Conservation (phyloP, 2,113 vertebrate species). For the Apeltes quadracus region DNA sequence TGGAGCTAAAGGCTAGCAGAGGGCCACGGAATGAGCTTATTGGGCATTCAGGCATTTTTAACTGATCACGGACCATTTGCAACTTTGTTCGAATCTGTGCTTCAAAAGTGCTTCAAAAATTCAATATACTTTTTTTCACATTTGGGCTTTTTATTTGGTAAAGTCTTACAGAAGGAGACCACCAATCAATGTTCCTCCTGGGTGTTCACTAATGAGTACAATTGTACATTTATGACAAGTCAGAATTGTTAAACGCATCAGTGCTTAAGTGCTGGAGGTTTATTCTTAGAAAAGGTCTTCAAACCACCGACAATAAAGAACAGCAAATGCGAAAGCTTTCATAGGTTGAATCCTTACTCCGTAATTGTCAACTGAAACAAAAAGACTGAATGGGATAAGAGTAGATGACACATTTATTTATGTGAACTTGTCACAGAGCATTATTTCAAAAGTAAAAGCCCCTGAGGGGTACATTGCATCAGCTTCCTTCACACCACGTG, state of each 20-base stretch:
- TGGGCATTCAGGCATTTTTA: constrained; percentile 33
- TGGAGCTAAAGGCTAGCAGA: constrained; percentile 58
- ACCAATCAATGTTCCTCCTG: background rate
- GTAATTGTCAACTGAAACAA: constrained; percentile 32
- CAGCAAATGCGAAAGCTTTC: constrained; percentile 36
- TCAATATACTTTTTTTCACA: background rate
- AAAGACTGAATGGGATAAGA: constrained; percentile 28
- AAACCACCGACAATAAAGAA: constrained; percentile 11
- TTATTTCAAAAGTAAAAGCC: constrained; percentile 53
- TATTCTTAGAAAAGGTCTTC: constrained; percentile 29
- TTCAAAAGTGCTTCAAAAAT: constrained; percentile 1
- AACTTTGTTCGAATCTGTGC: constrained; percentile 13
- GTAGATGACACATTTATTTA: constrained; percentile 55
- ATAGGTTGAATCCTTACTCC: constrained; percentile 34
- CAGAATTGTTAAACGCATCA: constrained; percentile 28
- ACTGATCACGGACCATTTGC: constrained; percentile 30
- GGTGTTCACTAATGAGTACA: background rate
- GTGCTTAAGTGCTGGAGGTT: constrained; percentile 16
- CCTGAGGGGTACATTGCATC: constrained; percentile 41
- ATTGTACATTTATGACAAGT: constrained; percentile 20
- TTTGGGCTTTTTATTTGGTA: background rate
- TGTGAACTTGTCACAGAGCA: constrained; percentile 55
- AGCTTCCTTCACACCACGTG: constrained; percentile 33
- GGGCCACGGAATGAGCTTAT: background rate
- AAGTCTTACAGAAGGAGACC: background rate